These are phyloP conservation scores for Leptocoma aspasia DNA, from an alignment of 2,113 vertebrate genomes.

Conservation along the genomic window DNA sequence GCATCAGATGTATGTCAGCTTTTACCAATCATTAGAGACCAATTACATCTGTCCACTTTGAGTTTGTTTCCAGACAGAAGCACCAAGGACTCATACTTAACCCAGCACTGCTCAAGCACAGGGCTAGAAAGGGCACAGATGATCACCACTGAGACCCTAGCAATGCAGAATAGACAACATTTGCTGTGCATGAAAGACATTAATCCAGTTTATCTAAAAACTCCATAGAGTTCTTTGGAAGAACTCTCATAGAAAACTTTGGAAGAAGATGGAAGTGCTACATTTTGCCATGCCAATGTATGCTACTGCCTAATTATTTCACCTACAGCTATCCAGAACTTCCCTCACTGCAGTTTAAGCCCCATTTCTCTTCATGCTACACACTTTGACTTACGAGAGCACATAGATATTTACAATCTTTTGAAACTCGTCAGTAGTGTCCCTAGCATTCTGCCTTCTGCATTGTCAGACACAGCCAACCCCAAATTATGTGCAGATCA, in stretches of 20 bases:
- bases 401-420: not conserved
- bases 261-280: not conserved
- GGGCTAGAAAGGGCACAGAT: not conserved
- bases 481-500: rapidly evolving
- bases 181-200: not conserved
- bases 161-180: not conserved
- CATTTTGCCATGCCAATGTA: rapidly evolving
- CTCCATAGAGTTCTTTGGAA: not conserved
- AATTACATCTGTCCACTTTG: not conserved
- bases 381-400: not conserved
- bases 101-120: not conserved
- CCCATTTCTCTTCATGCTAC: not conserved
- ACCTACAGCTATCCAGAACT: not conserved
- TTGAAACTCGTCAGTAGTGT: not conserved
- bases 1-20: not conserved
- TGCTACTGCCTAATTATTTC: not conserved
- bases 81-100: not conserved
- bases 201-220: not conserved
- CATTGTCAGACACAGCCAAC: not conserved
- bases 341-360: not conserved
- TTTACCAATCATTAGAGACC: not conserved
- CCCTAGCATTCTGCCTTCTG: too few species aligned
- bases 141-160: not conserved
- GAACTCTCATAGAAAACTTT: not conserved
- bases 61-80: not conserved